phyloP scores from a whole-genome alignment of 2,113 vertebrate species.

The Erinaceus europaeus region DNA sequence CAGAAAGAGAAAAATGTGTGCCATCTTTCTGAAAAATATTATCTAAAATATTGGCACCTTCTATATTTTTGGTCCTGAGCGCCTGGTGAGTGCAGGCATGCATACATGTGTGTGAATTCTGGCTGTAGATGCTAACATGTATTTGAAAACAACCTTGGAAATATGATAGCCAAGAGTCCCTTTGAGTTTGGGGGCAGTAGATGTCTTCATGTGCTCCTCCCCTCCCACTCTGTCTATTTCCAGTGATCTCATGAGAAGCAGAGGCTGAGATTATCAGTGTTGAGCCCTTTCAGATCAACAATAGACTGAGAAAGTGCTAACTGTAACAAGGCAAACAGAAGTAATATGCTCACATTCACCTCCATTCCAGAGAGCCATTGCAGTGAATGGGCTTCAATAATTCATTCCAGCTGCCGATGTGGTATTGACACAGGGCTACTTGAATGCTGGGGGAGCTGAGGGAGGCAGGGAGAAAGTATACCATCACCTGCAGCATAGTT shows the following conservation, averaged over 20 bases:
- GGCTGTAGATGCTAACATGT: background rate
- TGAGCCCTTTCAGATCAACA: constrained; percentile 37
- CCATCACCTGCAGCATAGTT: constrained; percentile 27
- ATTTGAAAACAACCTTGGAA: background rate
- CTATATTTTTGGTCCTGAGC: background rate
- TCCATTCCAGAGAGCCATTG: constrained; percentile 49
- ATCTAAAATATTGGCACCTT: constrained; percentile 11
- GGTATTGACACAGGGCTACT: constrained; percentile 71
- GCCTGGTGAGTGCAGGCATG: background rate
- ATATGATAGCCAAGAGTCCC: background rate
- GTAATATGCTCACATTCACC: constrained; percentile 55
- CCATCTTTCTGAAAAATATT: constrained; percentile 8
- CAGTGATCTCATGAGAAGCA: background rate
- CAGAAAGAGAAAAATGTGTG: background rate
- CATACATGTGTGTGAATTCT: background rate
- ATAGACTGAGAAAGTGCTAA: constrained; percentile 50
- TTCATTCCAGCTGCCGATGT: constrained; percentile 59
- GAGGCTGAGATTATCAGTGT: constrained; percentile 2
- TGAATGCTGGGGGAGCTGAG: constrained; percentile 47
- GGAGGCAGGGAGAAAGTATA: constrained; percentile 46
- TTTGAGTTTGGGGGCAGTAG: background rate
- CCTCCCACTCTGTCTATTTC: background rate
- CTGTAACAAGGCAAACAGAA: constrained; percentile 52
- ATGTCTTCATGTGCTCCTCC: background rate
- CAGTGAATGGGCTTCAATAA: constrained; percentile 67